These are phyloP conservation scores for Athalia circularis DNA, from an alignment of 2,888 invertebrate species.

Conservation along the genomic window DNA sequence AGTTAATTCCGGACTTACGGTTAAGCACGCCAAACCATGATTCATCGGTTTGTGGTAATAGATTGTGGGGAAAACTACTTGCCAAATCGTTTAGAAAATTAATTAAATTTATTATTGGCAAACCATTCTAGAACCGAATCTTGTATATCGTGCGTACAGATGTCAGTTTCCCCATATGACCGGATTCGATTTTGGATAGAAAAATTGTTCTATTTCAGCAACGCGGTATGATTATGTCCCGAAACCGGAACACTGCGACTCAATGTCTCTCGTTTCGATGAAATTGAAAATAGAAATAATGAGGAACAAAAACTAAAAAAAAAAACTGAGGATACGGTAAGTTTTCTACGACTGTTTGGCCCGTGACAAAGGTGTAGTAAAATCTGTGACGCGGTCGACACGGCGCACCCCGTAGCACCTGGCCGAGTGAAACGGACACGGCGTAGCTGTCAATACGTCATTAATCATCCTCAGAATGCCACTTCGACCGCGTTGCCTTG, in stretches of 20 bases:
- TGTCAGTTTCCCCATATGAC: constrained; percentile 8
- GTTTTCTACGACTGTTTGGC: neutral
- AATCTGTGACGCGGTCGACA: neutral
- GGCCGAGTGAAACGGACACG: constrained; percentile 32
- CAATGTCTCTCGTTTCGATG: neutral
- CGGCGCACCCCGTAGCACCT: constrained; percentile 39
- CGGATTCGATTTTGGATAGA: neutral
- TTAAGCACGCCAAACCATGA: constrained; percentile 22
- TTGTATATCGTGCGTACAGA: neutral
- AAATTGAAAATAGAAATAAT: too few relatives aligned
- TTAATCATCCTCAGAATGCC: constrained; percentile 59
- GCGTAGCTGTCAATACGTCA: constrained; percentile 58
- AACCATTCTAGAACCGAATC: constrained; percentile 2
- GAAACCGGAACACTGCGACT: neutral
- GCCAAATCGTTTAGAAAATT: constrained; percentile 45
- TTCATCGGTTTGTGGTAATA: constrained; percentile 34
- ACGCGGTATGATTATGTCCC: too few relatives aligned
- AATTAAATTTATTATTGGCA: constrained; percentile 43
- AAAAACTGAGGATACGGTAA: too few relatives aligned
- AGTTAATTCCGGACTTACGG: constrained; percentile 65
- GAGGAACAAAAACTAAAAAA: too few relatives aligned
- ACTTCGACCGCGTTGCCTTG: constrained; percentile 45
- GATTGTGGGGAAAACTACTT: constrained; percentile 40
- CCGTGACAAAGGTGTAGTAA: constrained; percentile 12
- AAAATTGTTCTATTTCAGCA: neutral